Conservation (phyloP, 2,888 invertebrate species). For the Polyommatus iphigenia region DNA sequence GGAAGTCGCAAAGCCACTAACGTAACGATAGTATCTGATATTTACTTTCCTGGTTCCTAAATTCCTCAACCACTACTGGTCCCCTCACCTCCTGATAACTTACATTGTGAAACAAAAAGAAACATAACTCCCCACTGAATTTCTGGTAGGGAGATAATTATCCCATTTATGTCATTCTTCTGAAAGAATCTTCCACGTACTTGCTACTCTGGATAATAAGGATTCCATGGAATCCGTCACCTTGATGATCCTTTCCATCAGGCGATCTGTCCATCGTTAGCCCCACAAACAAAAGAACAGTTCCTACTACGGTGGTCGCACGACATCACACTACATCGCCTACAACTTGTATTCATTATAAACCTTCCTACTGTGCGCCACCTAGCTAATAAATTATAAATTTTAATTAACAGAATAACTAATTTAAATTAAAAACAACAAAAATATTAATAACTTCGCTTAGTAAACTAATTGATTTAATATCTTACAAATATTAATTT, state of each 20-base stretch:
- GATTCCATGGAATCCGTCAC: not conserved
- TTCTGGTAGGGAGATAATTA: too few species aligned
- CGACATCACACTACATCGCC: not conserved
- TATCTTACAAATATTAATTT: constrained; percentile 11
- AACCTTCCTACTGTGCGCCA: constrained; percentile 21
- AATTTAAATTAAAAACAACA: constrained; percentile 37
- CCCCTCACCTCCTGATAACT: too few species aligned
- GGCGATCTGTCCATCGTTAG: not conserved
- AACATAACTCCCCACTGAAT: too few species aligned
- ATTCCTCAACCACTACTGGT: too few species aligned
- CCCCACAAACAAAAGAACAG: not conserved
- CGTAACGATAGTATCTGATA: too few species aligned
- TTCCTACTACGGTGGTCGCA: not conserved
- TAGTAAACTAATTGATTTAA: constrained; percentile 15
- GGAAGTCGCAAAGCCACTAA: too few species aligned
- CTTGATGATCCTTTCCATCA: too few species aligned
- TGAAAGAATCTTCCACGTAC: too few species aligned
- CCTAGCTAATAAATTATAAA: constrained; percentile 9
- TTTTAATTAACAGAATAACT: constrained; percentile 21
- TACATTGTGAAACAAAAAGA: too few species aligned
- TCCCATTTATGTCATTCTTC: too few species aligned
- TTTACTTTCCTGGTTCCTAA: too few species aligned
- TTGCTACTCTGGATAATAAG: not conserved
- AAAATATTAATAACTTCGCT: constrained; percentile 52
- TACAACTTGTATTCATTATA: constrained; percentile 20